These are phyloP conservation scores for Lepus timidus DNA, from an alignment of 2,113 vertebrate genomes.

Conservation along the genomic window DNA sequence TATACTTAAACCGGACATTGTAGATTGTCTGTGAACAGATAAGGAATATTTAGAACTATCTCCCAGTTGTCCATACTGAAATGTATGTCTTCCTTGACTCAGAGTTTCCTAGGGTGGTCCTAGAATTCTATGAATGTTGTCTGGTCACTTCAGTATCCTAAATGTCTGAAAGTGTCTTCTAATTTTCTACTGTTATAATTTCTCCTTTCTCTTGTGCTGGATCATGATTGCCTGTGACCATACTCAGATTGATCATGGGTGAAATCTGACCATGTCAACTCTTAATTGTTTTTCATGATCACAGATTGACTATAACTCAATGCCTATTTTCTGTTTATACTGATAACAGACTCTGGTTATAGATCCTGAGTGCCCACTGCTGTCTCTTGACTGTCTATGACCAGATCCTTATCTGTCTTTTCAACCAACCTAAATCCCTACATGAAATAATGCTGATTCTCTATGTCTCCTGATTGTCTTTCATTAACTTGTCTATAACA, in stretches of 20 bases:
- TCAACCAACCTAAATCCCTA: background rate
- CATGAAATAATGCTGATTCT: background rate
- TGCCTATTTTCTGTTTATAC: background rate
- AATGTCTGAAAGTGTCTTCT: background rate
- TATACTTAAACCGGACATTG: background rate
- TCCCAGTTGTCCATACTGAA: background rate
- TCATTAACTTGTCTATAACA: background rate
- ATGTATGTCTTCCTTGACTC: background rate
- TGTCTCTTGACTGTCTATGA: background rate
- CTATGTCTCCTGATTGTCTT: background rate
- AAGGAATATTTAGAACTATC: background rate
- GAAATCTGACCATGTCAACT: background rate
- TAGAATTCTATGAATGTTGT: background rate
- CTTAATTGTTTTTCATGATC: background rate
- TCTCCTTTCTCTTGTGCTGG: background rate
- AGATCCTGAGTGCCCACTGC: background rate
- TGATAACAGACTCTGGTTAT: background rate
- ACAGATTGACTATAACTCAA: background rate
- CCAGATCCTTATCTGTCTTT: background rate
- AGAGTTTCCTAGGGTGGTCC: background rate
- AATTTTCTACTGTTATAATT: background rate
- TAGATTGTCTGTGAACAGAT: background rate
- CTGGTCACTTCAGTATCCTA: background rate
- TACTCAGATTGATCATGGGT: background rate
- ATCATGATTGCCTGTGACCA: background rate